Base-by-base conservation (phyloP, 2,888 invertebrate species). In the Megamerina dolium region DNA sequence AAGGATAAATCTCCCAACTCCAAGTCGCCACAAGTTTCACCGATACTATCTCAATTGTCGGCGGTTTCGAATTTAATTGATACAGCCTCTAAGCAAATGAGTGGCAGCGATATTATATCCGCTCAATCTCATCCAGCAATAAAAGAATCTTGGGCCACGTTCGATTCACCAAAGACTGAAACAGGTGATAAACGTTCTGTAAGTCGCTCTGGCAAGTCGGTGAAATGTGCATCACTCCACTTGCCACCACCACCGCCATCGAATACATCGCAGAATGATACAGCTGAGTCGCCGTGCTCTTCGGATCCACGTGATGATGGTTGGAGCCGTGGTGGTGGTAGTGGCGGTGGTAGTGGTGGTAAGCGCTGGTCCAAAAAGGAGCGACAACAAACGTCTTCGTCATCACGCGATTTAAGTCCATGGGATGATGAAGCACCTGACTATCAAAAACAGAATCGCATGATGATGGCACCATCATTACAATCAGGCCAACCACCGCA, bases 401-500 rank as follows among this genome's bases (percentile, higher is more conserved):
- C 83, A 6, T 84, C 85, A 0, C 75, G 87, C 1, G 87, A 88
- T 63, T 80, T 82, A 17, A 85, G 87, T 35, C 85, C 86, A 3
- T 87, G 87, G 87, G 86, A 87, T 48, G 84, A 84, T 50, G 87
- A 87, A 16, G 19, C 31, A 12, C 38, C 43, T 10, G 80, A 73
- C 54, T 76, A 73, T 62, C 72, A 62, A 64, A 74, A 68, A 71
- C 75, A 64, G 21, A 62, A 63, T 39, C 56, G 52, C 9, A 44
- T 47, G 21, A 19, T 36, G 10, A 21, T 23, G 14, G 10, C 31
- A 16, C 30, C 48, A 50, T 29, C 46, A 43, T 10, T 14, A 43
- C 34, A 51, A 49, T 4, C 52, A 41, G 23, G 53, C 36, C 36
- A 54, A 45, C 41, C 49, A 10, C 38, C 48, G 21, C 49, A 49